Evolutionary conservation across 2,113 vertebrate species (phyloP), one percentile per base, ranked within the genome.

Genomic region (Stictonetta naevosa): DNA sequence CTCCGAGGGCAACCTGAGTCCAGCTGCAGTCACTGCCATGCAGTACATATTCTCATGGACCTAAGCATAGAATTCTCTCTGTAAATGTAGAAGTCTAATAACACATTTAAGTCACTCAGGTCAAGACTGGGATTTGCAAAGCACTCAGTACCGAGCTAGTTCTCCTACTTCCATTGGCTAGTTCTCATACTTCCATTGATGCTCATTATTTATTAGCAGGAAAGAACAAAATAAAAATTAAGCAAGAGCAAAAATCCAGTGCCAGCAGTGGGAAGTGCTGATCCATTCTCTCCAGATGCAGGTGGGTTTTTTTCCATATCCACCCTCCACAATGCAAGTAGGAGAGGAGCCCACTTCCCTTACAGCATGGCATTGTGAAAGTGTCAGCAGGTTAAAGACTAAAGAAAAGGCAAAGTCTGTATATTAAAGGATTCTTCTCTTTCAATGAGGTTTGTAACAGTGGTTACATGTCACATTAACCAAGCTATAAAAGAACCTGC

Each of bases 71-170:
- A 15, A n/a, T 12, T 15, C 14, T 42, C 34, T 44, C 66, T 22
- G 58, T 31, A 81, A 38, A 50, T 25, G 12, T 0, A 66, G 44
- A 77, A 64, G 76, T 11, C 21, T 58, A 46, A 75, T 6, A 74
- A 3, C 33, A 29, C 0, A 1, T 4, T 59, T 8, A 6, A 59
- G 36, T 55, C 25, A 31, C 25, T 33, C 17, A 16, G 26, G 19
- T 31, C 36, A 44, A 34, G 16, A n/a, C 0, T 31, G 22, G 20
- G 7, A 36, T 36, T 75, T 88, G 5, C 20, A n/a, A 66, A 74
- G 7, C 2, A 12, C 10, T 84, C 15, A 0, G 0, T 8, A 7
- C 11, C 3, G 14, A 44, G 11, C 7, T 5, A 40, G 5, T 52
- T 60, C 15, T 75, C 5, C 36, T 62, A 33, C 12, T 76, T 34